These are phyloP conservation scores for Campaea margaritaria DNA, from an alignment of 2,888 invertebrate species.

Conservation along the genomic window DNA sequence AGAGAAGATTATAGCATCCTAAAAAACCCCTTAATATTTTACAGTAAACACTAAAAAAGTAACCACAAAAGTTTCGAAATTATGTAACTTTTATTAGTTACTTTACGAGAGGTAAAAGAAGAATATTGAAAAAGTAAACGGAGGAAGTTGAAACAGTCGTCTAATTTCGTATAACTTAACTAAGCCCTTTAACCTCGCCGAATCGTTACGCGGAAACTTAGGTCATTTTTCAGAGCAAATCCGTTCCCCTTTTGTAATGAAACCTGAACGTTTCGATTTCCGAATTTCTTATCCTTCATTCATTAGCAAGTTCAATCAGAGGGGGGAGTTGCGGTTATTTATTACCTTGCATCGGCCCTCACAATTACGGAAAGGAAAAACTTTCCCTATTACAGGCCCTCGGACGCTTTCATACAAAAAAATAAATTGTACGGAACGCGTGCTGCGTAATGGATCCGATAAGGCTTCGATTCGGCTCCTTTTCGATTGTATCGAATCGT, in stretches of 20 bases:
- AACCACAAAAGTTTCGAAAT: slow-evolving; percentile 26
- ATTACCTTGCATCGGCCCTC: slow-evolving; percentile 81
- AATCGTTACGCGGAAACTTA: slow-evolving; percentile 59
- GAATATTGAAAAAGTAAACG: slow-evolving; percentile 35
- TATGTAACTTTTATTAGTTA: slow-evolving; percentile 24
- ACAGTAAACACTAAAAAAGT: slow-evolving; percentile 21
- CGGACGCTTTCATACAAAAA: slow-evolving; percentile 77
- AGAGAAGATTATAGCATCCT: background rate
- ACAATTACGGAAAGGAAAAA: slow-evolving; percentile 83
- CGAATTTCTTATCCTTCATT: slow-evolving; percentile 82
- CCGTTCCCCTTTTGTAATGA: slow-evolving; percentile 54
- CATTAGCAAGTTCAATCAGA: slow-evolving; percentile 85
- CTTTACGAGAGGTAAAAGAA: slow-evolving; percentile 26
- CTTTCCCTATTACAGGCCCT: slow-evolving; percentile 80
- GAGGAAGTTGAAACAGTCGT: slow-evolving; percentile 21
- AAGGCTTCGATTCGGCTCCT: slow-evolving; percentile 51
- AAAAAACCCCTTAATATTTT: slow-evolving; percentile 13
- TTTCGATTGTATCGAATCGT: slow-evolving; percentile 61
- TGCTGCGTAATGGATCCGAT: slow-evolving; percentile 76
- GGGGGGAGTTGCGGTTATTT: slow-evolving; percentile 79
- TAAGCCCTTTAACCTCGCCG: slow-evolving; percentile 35
- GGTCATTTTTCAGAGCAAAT: slow-evolving; percentile 72
- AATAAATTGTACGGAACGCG: slow-evolving; percentile 75
- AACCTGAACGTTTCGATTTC: slow-evolving; percentile 71
- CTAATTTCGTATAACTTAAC: slow-evolving; percentile 27